phyloP scores from a whole-genome alignment of 1,140 invertebrate genomes.

The Linepithema humile region DNA sequence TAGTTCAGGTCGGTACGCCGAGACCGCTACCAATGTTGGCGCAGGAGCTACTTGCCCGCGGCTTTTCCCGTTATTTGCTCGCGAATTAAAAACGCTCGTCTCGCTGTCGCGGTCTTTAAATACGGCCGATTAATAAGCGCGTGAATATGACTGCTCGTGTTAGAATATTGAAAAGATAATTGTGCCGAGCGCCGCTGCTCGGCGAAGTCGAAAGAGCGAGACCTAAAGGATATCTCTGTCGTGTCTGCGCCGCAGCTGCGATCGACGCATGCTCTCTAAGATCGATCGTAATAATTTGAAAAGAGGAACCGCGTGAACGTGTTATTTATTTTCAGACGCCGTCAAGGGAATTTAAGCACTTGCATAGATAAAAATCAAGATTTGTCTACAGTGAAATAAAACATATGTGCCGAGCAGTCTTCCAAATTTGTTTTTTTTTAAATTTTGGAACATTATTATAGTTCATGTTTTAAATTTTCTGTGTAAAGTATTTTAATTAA shows the following conservation, averaged over 20 bases:
- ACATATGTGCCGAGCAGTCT: no score
- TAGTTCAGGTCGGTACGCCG: constrained; percentile 63
- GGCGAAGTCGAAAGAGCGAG: not conserved
- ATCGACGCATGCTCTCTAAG: not conserved
- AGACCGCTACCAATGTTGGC: not conserved
- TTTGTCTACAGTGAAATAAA: not conserved
- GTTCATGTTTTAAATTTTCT: not conserved
- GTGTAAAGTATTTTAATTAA: no score
- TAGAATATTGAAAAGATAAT: constrained; percentile 27
- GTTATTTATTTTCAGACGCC: not conserved
- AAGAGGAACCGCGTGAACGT: not conserved
- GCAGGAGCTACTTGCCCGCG: not conserved
- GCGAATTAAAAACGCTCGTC: constrained; percentile 37
- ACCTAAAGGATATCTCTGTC: not conserved
- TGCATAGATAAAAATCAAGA: not conserved
- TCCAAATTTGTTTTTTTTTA: no score
- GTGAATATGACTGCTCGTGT: not conserved
- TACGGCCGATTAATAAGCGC: constrained; percentile 14
- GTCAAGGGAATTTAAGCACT: not conserved
- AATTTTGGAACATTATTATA: no score
- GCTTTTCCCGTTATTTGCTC: constrained; percentile 17
- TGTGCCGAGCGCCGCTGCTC: not conserved
- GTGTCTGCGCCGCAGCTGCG: not conserved
- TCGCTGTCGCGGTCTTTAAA: constrained; percentile 5
- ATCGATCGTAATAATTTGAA: not conserved